Evolutionary conservation across 2,888 invertebrate species (phyloP).

Genomic region (Chloroclysta siterata): DNA sequence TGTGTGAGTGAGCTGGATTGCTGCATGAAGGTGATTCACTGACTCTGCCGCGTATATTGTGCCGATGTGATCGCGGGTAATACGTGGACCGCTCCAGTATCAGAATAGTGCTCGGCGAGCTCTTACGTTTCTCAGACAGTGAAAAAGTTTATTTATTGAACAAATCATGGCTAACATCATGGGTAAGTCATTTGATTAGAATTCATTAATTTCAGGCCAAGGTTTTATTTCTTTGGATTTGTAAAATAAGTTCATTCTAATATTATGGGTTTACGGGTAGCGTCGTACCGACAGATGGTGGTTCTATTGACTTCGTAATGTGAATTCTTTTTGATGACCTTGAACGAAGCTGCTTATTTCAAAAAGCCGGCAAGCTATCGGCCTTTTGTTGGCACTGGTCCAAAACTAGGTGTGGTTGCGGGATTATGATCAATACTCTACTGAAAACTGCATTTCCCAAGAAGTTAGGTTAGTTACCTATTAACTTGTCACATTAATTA

Average conservation of each 20-base stretch:
- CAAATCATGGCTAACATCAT: slow-evolving; percentile 74
- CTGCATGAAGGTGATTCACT: slow-evolving; percentile 24
- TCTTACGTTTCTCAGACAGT: slow-evolving; percentile 54
- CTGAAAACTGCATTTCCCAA: background rate
- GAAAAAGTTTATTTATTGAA: slow-evolving; percentile 48
- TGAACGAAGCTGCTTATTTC: slow-evolving; percentile 36
- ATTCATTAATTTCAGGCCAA: slow-evolving; percentile 2
- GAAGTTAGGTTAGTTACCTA: too few relatives aligned
- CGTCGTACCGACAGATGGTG: slow-evolving; percentile 9
- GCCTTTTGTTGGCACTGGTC: slow-evolving; percentile 70
- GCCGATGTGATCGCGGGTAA: slow-evolving; percentile 43
- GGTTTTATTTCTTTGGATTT: background rate
- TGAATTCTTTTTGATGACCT: slow-evolving; percentile 11
- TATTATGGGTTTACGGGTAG: background rate
- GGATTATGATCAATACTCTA: slow-evolving; percentile 36
- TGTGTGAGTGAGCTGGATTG: slow-evolving; percentile 11
- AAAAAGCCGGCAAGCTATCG: slow-evolving; percentile 54
- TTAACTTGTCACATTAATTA: too few relatives aligned
- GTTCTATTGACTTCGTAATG: slow-evolving; percentile 6
- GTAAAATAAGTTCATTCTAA: background rate
- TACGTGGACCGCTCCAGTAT: slow-evolving; percentile 54
- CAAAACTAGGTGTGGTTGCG: slow-evolving; percentile 65
- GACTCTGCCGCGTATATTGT: slow-evolving; percentile 14
- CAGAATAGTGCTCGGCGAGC: slow-evolving; percentile 59
- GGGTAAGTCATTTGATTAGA: slow-evolving; percentile 62